These are phyloP conservation scores for Etia nguti DNA, from an alignment of 2,113 vertebrate species.

Conservation along the genomic window DNA sequence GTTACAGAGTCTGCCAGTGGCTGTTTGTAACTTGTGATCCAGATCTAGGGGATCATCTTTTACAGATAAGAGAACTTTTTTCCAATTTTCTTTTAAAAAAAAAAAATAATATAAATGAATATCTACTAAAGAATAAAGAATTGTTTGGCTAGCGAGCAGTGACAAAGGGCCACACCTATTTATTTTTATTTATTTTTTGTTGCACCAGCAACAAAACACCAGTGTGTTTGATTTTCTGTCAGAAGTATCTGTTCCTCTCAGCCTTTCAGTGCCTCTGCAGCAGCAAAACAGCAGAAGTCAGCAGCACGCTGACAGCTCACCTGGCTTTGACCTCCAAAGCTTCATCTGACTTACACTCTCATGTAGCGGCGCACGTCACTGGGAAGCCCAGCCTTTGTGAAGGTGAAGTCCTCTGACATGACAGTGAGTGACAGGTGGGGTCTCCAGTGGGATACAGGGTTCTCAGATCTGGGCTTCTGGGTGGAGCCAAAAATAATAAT, in stretches of 20 bases:
- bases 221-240: not conserved
- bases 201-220: not conserved
- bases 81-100: not conserved
- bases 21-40: not conserved
- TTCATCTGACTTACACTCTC: slow-evolving; percentile 79
- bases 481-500: not conserved
- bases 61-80: not conserved
- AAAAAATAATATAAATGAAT: not conserved
- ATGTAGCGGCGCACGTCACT: slow-evolving; percentile 93
- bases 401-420: slow-evolving; percentile 92
- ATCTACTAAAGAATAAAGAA: not conserved
- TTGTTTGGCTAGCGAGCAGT: not conserved
- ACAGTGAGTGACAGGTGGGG: slow-evolving; percentile 85
- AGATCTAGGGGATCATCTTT: not conserved
- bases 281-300: not conserved
- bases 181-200: too few species aligned
- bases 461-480: slow-evolving; percentile 69
- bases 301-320: not conserved
- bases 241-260: not conserved
- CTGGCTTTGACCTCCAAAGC: not conserved
- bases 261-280: not conserved
- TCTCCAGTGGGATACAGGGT: slow-evolving; percentile 86
- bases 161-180: not conserved
- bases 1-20: not conserved
- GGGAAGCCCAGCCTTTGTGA: slow-evolving; percentile 86